Evolutionary conservation across 2,797 vertebrate species (phyloP).

Genomic region (Typhlichthys subterraneus): DNA sequence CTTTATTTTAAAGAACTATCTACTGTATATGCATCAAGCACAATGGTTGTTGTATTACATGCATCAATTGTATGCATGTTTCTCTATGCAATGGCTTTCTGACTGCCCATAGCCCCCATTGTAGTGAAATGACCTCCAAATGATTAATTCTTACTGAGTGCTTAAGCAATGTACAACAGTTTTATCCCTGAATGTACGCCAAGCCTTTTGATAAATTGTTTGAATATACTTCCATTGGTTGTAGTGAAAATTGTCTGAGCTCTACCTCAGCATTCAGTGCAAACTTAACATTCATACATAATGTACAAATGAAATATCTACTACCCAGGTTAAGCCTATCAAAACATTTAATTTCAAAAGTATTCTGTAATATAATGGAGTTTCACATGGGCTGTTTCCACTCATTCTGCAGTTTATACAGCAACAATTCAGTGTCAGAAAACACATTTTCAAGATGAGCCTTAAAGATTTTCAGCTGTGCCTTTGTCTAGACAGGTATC

Average conservation of each 20-base stretch:
- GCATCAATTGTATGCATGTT: too few relatives aligned
- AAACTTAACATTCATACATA: too few relatives aligned
- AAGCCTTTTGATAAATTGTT: background rate
- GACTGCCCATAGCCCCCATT: background rate
- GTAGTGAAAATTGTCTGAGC: constrained; percentile 2
- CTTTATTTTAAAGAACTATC: too few relatives aligned
- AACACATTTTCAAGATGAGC: constrained; percentile 12
- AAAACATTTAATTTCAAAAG: constrained; percentile 38
- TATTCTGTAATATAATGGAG: constrained; percentile 14
- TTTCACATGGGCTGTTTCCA: constrained; percentile 8
- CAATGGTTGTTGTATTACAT: background rate
- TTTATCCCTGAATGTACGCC: constrained; percentile 1
- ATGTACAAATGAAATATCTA: too few relatives aligned
- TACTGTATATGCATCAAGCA: background rate
- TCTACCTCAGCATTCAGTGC: background rate
- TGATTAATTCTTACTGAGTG: background rate
- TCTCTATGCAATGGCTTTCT: background rate
- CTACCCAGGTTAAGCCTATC: constrained; percentile 28
- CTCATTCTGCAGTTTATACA: background rate
- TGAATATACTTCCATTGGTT: background rate
- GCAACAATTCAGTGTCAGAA: too few relatives aligned
- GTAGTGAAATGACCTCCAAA: too few relatives aligned
- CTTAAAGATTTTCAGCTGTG: constrained; percentile 2
- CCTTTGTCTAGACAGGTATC: constrained; percentile 8
- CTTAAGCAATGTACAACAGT: constrained; percentile 13